Evolutionary conservation across 92 coral and sea anemone species (phyloP), one percentile per base, ranked within the genome.

Genomic region (Porites lobata): DNA sequence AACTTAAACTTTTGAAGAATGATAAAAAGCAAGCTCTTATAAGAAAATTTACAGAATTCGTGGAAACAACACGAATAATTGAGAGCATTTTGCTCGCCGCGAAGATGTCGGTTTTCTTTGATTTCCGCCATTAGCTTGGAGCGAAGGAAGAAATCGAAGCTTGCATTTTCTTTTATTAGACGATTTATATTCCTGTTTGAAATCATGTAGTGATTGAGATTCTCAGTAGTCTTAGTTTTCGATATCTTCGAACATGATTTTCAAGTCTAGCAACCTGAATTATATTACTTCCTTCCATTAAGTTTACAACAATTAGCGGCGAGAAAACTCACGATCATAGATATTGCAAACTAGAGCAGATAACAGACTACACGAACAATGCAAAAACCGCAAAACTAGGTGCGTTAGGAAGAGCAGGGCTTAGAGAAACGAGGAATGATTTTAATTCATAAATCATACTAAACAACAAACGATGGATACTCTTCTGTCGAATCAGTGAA

Each of bases 321-420:
- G 59, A n/a, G 11, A 9, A 22, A 63, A 26, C 50, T 53, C 80
- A 76, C 21, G 29, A 47, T 64, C 22, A 47, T 52, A 12, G 4
- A 18, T 62, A 10, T 12, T 12, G 58, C 47, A 79, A 65, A 78
- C 22, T 6, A 24, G 32, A 22, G 9, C 72, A 38, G 0, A 38
- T 47, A 38, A 64, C 50, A 13, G 66, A 77, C 13, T 0, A 8
- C 21, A 64, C 47, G 8, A 51, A 77, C 83, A 64, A 79, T 79
- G 72, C 14, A 19, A 61, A 29, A 64, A 79, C 72, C 73, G 59
- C 83, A 79, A 63, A 38, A 9, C n/a, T 43, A 64, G 50, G 72
- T 71, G 52, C 58, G 9, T 50, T 20, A 79, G 72, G 83, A 79
- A 79, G 57, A 19, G 56, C 51, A 62, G 72, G 72, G 59, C 4